A percentile compares a stretch with the other conserved stretches of the same genome.
These are phyloP conservation scores for Cordilura impudica DNA, from an alignment of 2,888 invertebrate species.

Conservation along the genomic window DNA sequence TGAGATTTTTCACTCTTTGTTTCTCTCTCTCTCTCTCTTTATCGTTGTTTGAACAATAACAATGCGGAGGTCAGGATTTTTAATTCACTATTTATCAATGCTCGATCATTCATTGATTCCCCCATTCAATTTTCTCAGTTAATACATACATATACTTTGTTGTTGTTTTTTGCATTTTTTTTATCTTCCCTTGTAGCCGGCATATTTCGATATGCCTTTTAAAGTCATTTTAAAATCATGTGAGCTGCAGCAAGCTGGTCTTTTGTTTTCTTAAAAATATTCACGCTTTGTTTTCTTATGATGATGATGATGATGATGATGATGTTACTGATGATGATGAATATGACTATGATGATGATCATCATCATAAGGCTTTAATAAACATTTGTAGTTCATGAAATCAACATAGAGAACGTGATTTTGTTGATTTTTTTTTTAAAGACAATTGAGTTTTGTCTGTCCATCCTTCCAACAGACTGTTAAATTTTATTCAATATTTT, in stretches of 20 bases:
- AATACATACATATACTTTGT: neutral
- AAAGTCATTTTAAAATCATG: slow-evolving; percentile 35
- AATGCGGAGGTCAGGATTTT: neutral
- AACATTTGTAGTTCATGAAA: neutral
- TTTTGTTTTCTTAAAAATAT: slow-evolving; percentile 36
- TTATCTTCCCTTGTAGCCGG: slow-evolving; percentile 15
- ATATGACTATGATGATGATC: neutral
- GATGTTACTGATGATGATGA: neutral
- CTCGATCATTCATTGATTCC: slow-evolving; percentile 46
- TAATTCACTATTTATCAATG: slow-evolving; percentile 28
- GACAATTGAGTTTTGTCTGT: slow-evolving; percentile 20
- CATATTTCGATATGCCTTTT: slow-evolving; percentile 31
- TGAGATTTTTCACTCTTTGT: slow-evolving; percentile 8
- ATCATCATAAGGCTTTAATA: slow-evolving; percentile 14
- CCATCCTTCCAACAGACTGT: slow-evolving; percentile 13
- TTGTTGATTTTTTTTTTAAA: slow-evolving; percentile 11
- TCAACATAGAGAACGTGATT: slow-evolving; percentile 49
- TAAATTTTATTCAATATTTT: slow-evolving; percentile 38
- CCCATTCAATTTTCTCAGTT: slow-evolving; percentile 18
- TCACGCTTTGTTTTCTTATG: neutral
- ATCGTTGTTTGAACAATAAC: neutral
- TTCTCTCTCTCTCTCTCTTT: neutral
- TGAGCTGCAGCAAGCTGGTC: slow-evolving; percentile 44
- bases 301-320: slow-evolving; percentile 8
- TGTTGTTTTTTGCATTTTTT: neutral